Percentiles rank a stretch among this genome's conserved stretches.
Evolutionary conservation across 2,888 invertebrate species (phyloP).

Genomic region (Agrotis exclamationis): DNA sequence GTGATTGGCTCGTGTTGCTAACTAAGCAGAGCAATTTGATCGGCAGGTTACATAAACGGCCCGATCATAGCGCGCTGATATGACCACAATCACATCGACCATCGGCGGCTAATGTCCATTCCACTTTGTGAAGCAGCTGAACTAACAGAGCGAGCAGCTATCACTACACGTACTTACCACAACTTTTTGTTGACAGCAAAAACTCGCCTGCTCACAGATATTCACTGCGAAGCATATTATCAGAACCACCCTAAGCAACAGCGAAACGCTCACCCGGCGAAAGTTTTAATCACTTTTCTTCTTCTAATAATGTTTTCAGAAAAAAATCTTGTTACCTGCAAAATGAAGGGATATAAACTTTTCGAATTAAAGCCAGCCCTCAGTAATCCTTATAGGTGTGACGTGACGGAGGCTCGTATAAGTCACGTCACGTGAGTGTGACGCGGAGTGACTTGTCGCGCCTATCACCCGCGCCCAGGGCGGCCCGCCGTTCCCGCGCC

Average conservation of each 20-base stretch:
- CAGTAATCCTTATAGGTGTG: constrained; percentile 14
- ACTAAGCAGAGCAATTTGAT: background rate
- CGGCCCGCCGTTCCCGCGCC: background rate
- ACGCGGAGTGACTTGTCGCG: constrained; percentile 7
- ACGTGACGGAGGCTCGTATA: background rate
- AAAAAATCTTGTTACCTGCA: constrained; percentile 5
- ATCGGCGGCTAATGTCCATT: constrained; percentile 8
- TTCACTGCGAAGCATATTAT: background rate
- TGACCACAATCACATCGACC: constrained; percentile 5
- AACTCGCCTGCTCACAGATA: background rate
- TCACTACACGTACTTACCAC: background rate
- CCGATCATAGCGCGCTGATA: constrained; percentile 15
- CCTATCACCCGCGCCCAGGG: constrained; percentile 27
- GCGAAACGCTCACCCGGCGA: constrained; percentile 14
- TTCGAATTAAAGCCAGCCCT: constrained; percentile 31
- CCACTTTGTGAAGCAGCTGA: background rate
- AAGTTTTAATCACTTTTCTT: constrained; percentile 42
- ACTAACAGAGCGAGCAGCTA: background rate
- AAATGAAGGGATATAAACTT: constrained; percentile 20
- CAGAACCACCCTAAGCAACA: background rate
- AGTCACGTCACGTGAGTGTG: constrained; percentile 19
- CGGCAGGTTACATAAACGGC: constrained; percentile 15
- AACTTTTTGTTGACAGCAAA: too few relatives aligned
- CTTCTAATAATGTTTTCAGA: constrained; percentile 23
- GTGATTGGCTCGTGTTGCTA: constrained; percentile 13